phyloP scores from a whole-genome alignment of 2,113 vertebrate species.

The Shinisaurus crocodilurus region DNA sequence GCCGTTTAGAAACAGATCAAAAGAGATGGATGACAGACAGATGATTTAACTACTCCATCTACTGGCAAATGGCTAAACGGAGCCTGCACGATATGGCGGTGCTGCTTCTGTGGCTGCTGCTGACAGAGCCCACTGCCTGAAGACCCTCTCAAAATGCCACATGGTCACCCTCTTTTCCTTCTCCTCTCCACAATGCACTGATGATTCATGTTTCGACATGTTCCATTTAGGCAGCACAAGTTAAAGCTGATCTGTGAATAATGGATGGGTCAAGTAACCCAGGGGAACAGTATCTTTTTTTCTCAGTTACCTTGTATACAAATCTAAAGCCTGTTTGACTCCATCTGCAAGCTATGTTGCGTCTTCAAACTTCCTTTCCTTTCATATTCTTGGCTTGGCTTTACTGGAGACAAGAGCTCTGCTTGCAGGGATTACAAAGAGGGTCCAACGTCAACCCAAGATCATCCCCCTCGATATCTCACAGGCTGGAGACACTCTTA shows the following conservation, averaged over 20 bases:
- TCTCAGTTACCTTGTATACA: conserved; percentile 1
- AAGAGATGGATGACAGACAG: conserved; percentile 52
- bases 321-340: conserved; percentile 3
- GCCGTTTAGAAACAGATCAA: not conserved
- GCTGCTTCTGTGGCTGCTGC: not conserved
- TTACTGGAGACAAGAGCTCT: not conserved
- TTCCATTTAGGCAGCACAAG: not conserved
- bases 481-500: not conserved
- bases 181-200: not conserved
- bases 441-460: not conserved
- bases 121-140: conserved; percentile 18
- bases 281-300: not conserved
- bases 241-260: conserved; percentile 26
- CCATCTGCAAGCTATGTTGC: not conserved
- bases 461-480: not conserved
- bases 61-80: conserved; percentile 65
- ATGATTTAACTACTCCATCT: conserved; percentile 75
- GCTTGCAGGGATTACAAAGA: not conserved
- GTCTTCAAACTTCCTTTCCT: conserved; percentile 26
- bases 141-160: not conserved
- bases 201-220: not conserved
- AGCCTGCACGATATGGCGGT: not conserved
- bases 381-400: not conserved
- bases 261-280: conserved; percentile 18
- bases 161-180: not conserved